Conservation (phyloP, 2,113 vertebrate species). For the Nothocercus nigrocapillus region DNA sequence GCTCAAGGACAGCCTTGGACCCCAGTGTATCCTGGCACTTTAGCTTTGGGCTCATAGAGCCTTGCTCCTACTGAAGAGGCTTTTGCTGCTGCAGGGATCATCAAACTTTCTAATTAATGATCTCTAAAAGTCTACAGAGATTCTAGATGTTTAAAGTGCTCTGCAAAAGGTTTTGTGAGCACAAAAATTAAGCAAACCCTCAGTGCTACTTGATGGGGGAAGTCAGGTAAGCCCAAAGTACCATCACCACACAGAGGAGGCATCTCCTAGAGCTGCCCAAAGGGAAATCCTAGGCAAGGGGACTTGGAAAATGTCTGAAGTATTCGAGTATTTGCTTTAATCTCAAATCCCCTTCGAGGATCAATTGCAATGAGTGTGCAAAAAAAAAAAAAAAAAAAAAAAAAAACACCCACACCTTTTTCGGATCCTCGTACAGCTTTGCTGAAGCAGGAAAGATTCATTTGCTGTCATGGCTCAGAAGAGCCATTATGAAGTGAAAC, state of each 20-base stretch:
- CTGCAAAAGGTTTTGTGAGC: not conserved
- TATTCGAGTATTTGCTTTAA: not conserved
- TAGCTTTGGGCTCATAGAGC: not conserved
- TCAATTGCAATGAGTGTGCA: not conserved
- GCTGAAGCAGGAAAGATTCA: not conserved
- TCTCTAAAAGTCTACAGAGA: not conserved
- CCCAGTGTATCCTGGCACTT: not conserved
- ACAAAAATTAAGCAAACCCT: not conserved
- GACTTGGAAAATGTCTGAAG: not conserved
- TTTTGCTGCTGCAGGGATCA: not conserved
- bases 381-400: not conserved
- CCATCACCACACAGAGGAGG: not conserved
- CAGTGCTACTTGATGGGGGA: fast-evolving
- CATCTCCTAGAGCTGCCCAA: not conserved
- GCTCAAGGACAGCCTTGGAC: not conserved
- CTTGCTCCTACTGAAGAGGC: not conserved
- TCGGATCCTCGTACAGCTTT: not conserved
- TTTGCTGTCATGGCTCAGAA: not conserved
- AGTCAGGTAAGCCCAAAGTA: not conserved
- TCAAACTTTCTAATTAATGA: not conserved
- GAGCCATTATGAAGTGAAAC: not conserved
- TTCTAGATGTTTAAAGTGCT: not conserved
- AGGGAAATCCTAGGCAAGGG: not conserved
- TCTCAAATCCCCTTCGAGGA: not conserved
- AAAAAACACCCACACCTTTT: too few species aligned